phyloP scores from a whole-genome alignment of 2,797 vertebrate species.

The Meda fulgida region DNA sequence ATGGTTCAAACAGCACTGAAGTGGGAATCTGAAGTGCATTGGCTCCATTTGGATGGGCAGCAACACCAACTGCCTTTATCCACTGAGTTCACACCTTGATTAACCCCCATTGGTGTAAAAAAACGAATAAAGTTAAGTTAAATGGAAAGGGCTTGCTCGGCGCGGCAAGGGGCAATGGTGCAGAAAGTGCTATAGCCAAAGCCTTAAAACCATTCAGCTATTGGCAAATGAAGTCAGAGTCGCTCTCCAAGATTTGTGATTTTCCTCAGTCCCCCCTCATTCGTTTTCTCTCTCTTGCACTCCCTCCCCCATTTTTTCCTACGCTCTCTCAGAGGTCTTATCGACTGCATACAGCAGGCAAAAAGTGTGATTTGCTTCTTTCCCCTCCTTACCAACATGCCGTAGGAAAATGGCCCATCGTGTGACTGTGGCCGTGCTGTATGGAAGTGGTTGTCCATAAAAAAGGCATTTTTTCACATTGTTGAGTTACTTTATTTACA shows the following conservation, averaged over 20 bases:
- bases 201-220: slow-evolving; percentile 54
- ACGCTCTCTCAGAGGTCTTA: slow-evolving; percentile 51
- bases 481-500: slow-evolving; percentile 23
- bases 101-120: slow-evolving; percentile 53
- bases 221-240: slow-evolving; percentile 56
- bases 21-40: slow-evolving; percentile 37
- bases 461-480: slow-evolving; percentile 18
- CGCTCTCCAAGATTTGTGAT: slow-evolving; percentile 55
- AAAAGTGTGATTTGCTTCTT: slow-evolving; percentile 48
- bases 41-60: slow-evolving; percentile 31
- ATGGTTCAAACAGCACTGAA: slow-evolving; percentile 31
- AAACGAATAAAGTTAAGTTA: slow-evolving; percentile 51
- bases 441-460: slow-evolving; percentile 42
- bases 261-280: slow-evolving; percentile 40
- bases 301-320: slow-evolving; percentile 22
- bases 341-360: slow-evolving; percentile 54
- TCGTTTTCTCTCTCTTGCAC: slow-evolving; percentile 29
- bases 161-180: slow-evolving; percentile 48
- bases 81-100: slow-evolving; percentile 48
- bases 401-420: slow-evolving; percentile 17
- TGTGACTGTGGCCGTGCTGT: slow-evolving; percentile 28
- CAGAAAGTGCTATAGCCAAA: slow-evolving; percentile 56
- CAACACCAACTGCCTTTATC: slow-evolving; percentile 27
- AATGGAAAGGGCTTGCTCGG: slow-evolving; percentile 57
- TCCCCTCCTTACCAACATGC: slow-evolving; percentile 14